Evolutionary conservation across 2,797 vertebrate genomes (phyloP).

Genomic region (Jordanella pulchra): DNA sequence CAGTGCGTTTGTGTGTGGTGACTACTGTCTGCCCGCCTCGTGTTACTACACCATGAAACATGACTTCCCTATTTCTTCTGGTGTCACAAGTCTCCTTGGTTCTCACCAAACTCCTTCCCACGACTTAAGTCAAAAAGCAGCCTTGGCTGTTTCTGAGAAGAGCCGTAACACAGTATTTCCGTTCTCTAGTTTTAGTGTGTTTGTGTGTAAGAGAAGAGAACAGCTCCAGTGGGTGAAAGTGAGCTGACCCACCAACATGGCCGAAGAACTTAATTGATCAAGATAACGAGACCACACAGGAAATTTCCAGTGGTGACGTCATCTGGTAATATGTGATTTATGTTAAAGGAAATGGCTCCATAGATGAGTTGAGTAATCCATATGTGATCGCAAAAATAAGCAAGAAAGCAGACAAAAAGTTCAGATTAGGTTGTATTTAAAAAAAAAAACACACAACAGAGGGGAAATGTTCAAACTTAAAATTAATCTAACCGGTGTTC

Average conservation of each 20-base stretch:
- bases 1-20: conserved; percentile 19
- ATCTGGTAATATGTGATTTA: conserved; percentile 19
- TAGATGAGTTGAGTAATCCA: conserved; percentile 7
- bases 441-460: neutral
- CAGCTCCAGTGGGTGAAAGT: conserved; percentile 49
- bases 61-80: conserved; percentile 49
- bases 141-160: conserved; percentile 45
- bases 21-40: conserved; percentile 23
- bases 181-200: conserved; percentile 14
- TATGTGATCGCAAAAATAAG: neutral
- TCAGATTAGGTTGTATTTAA: neutral
- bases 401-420: neutral
- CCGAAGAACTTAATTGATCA: conserved; percentile 42
- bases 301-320: conserved; percentile 14
- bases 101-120: conserved; percentile 31
- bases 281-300: conserved; percentile 46
- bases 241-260: conserved; percentile 46
- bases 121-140: conserved; percentile 52
- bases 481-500: conserved; percentile 12
- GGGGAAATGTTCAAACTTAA: neutral
- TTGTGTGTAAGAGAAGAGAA: neutral
- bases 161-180: conserved; percentile 46
- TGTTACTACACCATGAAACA: conserved; percentile 58
- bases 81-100: conserved; percentile 46
- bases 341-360: conserved; percentile 30